Evolutionary conservation across 2,888 invertebrate species (phyloP), one percentile per base, ranked within the genome.

Genomic region (Dynastes maya): DNA sequence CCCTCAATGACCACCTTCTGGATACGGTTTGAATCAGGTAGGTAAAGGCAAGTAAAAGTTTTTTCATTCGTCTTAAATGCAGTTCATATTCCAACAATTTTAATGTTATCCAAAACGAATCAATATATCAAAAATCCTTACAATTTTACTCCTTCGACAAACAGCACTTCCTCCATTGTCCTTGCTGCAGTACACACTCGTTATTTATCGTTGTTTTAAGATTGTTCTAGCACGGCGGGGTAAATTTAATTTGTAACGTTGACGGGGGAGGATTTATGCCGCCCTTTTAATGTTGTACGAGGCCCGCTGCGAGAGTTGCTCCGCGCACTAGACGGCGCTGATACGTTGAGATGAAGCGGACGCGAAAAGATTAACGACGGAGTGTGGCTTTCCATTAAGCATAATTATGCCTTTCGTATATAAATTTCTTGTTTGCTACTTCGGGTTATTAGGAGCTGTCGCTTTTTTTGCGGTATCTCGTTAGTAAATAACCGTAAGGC

Each of bases 171-270:
- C 45, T 8, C 11, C 1, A 9, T 45, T 45, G 45, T 45, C 45
- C 45, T 45, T 11, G 45, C 8, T 22, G 8, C 16, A 27, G 8
- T 55, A 55, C 13, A 53, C 53, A 0, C 27, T 37, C 32, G 8
- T 70, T 51, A 70, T 70, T 70, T 70, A 70, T 53, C 13, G 53
- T 32, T 13, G 29, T 53, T 53, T 51, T 70, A 55, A 70, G 53
- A 32, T 53, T 70, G 29, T 53, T 70, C 32, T 11, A 37, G 53
- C 53, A 32, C 53, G 16, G 27, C 29, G 53, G 27, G 51, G 53
- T 70, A 29, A 70, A 70, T 70, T 53, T 53, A 53, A 70, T 70
- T 70, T 70, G 53, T 70, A 70, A 32, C 37, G 70, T 70, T 27
- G 32, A 70, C 53, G 70, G 32, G 11, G 70, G 13, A 53, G 53